Evolutionary conservation across 2,797 vertebrate species (phyloP), one percentile per base, ranked within the genome.

Genomic region (Lagodon rhomboides): DNA sequence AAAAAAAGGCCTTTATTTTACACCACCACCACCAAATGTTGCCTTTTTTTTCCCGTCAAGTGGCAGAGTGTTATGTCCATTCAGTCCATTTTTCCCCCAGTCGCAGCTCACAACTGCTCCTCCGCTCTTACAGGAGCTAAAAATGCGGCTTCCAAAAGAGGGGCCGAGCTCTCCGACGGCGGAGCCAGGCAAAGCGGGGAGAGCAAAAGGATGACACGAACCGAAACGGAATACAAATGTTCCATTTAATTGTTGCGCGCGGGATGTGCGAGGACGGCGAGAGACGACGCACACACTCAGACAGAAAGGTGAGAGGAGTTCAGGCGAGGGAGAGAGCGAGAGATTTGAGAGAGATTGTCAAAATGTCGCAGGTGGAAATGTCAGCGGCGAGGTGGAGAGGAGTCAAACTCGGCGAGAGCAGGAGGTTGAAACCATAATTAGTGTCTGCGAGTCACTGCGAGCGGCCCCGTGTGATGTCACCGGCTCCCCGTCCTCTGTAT

Each of bases 331-430:
- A 73, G 66, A 41, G 67, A 78, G 30, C 23, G 8, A 73, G 87
- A 90, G 88, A 90, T 90, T 89, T 91, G 56, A 90, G 79, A 82
- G 89, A 80, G 89, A 89, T 88, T 90, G 87, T 85, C 83, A 85
- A 92, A 94, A 92, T 93, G 92, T 93, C 81, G 25, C 74, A 61
- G 92, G 91, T 91, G 84, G 70, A 93, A 90, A 92, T 91, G 93
- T 92, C 90, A 86, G 85, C 77, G 0, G 62, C 1, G 85, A 89
- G 90, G 90, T 90, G 90, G 86, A 91, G 86, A 89, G 88, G 87
- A 93, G 92, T 93, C 90, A 92, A 91, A 89, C 81, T 73, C 79
- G 75, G 83, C 8, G 12, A 70, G 90, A 87, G 80, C 87, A 71
- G 69, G 70, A 82, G 90, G 89, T 89, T 84, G 84, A 88, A 89